Percentiles rank a stretch among this genome's conserved stretches.
Conservation (phyloP, 1,140 invertebrate species). For the Oryctes rhinoceros region DNA sequence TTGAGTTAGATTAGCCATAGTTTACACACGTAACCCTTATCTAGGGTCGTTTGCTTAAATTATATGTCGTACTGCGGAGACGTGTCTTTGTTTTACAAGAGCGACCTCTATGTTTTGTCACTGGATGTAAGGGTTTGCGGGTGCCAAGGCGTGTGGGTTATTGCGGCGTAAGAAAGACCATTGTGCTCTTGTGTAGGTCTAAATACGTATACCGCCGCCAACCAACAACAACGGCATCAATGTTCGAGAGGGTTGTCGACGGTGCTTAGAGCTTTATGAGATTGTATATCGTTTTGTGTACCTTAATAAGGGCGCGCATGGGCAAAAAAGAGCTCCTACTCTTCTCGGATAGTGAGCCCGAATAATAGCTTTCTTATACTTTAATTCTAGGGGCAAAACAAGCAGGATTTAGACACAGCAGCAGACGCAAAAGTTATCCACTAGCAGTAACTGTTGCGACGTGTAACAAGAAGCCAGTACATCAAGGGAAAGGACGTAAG, state of each 20-base stretch:
- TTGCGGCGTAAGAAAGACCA: constrained; percentile 33
- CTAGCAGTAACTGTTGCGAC: background rate
- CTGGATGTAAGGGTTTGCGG: constrained; percentile 40
- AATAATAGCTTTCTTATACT: constrained; percentile 25
- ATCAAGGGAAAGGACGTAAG: background rate
- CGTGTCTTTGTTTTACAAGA: constrained; percentile 55
- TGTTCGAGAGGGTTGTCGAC: background rate
- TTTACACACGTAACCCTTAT: constrained; percentile 61
- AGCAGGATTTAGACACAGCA: background rate
- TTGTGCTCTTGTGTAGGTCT: constrained; percentile 7
- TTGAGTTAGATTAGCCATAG: constrained; percentile 62
- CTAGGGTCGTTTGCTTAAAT: constrained; percentile 58
- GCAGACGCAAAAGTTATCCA: background rate
- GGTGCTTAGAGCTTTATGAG: constrained; percentile 27
- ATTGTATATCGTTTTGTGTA: constrained; percentile 34
- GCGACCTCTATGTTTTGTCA: constrained; percentile 51
- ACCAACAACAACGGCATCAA: background rate
- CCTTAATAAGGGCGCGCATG: background rate
- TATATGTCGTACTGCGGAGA: constrained; percentile 51
- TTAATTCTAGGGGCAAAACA: constrained; percentile 1
- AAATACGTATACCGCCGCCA: background rate
- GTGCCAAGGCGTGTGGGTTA: constrained; percentile 33
- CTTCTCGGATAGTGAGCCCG: background rate
- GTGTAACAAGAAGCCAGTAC: background rate
- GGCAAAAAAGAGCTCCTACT: background rate